These are phyloP conservation scores for Crotalus helleri DNA, from an alignment of 2,113 vertebrate species.

Conservation along the genomic window DNA sequence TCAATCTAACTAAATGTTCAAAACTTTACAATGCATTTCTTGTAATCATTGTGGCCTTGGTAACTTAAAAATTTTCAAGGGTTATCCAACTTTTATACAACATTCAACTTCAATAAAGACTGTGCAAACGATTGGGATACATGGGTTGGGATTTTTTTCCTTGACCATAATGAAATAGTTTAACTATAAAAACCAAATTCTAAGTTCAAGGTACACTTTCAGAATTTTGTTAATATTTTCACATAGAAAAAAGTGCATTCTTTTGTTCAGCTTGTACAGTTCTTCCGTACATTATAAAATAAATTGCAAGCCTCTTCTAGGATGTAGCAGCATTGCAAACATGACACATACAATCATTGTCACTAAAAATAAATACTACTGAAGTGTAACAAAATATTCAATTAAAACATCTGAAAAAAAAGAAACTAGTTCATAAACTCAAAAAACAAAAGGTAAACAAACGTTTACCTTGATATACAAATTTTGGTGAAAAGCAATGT, in stretches of 20 bases:
- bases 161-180: slow-evolving; percentile 55
- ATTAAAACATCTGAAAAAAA: slow-evolving; percentile 68
- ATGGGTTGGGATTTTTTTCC: slow-evolving; percentile 41
- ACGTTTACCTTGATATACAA: slow-evolving; percentile 70
- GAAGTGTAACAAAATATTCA: slow-evolving; percentile 68
- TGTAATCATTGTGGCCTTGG: slow-evolving; percentile 34
- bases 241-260: slow-evolving; percentile 71
- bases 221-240: slow-evolving; percentile 65
- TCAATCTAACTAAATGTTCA: slow-evolving; percentile 46
- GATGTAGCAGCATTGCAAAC: slow-evolving; percentile 73
- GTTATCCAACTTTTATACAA: slow-evolving; percentile 22
- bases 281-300: slow-evolving; percentile 68
- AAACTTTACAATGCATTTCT: slow-evolving; percentile 55
- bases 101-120: slow-evolving; percentile 44
- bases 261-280: slow-evolving; percentile 69
- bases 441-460: slow-evolving; percentile 72
- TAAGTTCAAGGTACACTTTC: slow-evolving; percentile 61
- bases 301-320: slow-evolving; percentile 68
- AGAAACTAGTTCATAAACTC: slow-evolving; percentile 67
- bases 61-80: slow-evolving; percentile 45
- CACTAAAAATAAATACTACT: slow-evolving; percentile 82
- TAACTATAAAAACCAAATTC: slow-evolving; percentile 60
- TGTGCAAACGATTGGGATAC: slow-evolving; percentile 49
- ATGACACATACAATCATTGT: slow-evolving; percentile 71
- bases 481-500: slow-evolving; percentile 78